phyloP scores from a whole-genome alignment of 2,113 vertebrate genomes.

The Trichomycterus rosablanca region DNA sequence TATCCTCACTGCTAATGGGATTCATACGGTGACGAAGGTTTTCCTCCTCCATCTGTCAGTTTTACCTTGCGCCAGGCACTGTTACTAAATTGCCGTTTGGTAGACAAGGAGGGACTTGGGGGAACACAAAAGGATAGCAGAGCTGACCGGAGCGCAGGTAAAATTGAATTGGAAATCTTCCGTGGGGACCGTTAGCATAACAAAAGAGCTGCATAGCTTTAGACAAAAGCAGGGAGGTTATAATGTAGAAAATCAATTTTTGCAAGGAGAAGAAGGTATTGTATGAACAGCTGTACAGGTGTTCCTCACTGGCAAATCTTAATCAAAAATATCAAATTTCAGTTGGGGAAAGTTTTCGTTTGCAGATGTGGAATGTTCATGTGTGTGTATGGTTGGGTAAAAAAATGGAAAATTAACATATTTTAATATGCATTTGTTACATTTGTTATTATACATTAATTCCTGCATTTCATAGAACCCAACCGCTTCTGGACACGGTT shows the following conservation, averaged over 20 bases:
- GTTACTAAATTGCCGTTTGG: conserved; percentile 87
- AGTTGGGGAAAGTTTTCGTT: conserved; percentile 37
- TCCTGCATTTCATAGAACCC: too few species aligned
- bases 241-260: conserved; percentile 80
- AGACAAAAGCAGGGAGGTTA: conserved; percentile 80
- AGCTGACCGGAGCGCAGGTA: conserved; percentile 87
- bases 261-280: conserved; percentile 63
- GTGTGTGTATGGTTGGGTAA: not conserved
- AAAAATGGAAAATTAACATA: too few species aligned
- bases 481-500: too few species aligned
- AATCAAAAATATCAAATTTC: conserved; percentile 75
- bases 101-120: conserved; percentile 83
- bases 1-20: conserved; percentile 30
- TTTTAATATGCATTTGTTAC: too few species aligned
- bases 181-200: conserved; percentile 92
- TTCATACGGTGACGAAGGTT: conserved; percentile 59
- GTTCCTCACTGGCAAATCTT: conserved; percentile 58
- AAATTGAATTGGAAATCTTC: conserved; percentile 97
- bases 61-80: conserved; percentile 70
- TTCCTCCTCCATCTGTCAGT: conserved; percentile 84
- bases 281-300: conserved; percentile 71
- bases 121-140: conserved; percentile 77
- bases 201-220: conserved; percentile 82
- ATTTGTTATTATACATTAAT: too few species aligned
- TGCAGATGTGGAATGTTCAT: not conserved